Evolutionary conservation across 2,888 invertebrate genomes (phyloP).

Genomic region (Helicoverpa assulta): DNA sequence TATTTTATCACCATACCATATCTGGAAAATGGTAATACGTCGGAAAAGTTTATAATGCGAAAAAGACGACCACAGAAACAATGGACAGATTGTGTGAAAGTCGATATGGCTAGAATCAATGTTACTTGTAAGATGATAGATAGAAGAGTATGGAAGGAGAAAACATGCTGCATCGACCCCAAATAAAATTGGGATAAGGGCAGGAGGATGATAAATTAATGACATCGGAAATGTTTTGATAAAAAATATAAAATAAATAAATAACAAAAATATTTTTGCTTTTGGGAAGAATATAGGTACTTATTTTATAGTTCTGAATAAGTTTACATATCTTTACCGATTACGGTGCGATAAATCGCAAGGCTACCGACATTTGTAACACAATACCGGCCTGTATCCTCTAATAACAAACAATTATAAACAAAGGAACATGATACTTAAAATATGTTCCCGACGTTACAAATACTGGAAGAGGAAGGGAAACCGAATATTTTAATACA

Average conservation of each 20-base stretch:
- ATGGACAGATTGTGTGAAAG: too few relatives aligned
- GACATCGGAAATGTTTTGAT: too few relatives aligned
- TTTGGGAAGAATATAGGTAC: not conserved
- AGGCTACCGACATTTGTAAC: constrained; percentile 38
- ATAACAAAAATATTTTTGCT: too few relatives aligned
- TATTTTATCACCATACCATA: not conserved
- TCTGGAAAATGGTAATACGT: not conserved
- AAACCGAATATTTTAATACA: constrained; percentile 40
- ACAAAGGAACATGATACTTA: constrained; percentile 51
- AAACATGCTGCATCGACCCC: too few relatives aligned
- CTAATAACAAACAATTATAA: constrained; percentile 28
- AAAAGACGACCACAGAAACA: too few relatives aligned
- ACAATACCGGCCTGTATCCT: constrained; percentile 48
- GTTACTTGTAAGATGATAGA: too few relatives aligned
- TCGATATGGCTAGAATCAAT: too few relatives aligned
- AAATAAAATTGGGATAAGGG: too few relatives aligned
- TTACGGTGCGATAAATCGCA: not conserved
- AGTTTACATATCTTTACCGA: constrained; percentile 3
- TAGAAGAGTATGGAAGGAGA: too few relatives aligned
- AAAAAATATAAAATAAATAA: too few relatives aligned
- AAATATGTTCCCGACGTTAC: constrained; percentile 28
- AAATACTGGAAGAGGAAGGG: constrained; percentile 40
- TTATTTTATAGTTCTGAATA: constrained; percentile 4
- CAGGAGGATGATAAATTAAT: too few relatives aligned
- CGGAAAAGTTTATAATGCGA: too few relatives aligned